These are phyloP conservation scores for Drosophila albomicans DNA, from an alignment of 1,140 invertebrate genomes.

Conservation along the genomic window DNA sequence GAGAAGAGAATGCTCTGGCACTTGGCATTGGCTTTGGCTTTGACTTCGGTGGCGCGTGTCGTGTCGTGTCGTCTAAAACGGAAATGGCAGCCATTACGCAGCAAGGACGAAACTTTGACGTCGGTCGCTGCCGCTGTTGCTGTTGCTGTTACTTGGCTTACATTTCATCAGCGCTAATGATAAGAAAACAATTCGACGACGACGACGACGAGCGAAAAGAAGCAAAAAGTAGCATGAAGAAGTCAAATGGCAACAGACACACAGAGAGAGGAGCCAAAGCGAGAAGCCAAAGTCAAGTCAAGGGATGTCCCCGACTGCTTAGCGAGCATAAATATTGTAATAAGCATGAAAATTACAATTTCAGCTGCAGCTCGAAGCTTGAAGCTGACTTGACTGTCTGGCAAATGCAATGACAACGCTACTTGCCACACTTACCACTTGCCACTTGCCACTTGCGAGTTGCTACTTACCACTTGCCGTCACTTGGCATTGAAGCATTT, in stretches of 20 bases:
- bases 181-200: conserved; percentile 63
- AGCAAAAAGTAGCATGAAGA: conserved; percentile 9
- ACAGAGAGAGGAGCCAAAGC: too few species aligned
- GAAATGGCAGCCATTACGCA: conserved; percentile 62
- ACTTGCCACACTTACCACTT: conserved; percentile 37
- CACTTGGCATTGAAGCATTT: conserved; percentile 63
- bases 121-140: conserved; percentile 5
- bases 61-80: conserved; percentile 46
- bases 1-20: background rate
- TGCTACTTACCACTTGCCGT: conserved; percentile 34
- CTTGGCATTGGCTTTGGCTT: conserved; percentile 34
- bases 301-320: conserved; percentile 45
- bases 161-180: conserved; percentile 66
- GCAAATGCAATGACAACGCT: conserved; percentile 37
- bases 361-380: conserved; percentile 42
- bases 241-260: conserved; percentile 44
- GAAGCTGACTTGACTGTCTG: conserved; percentile 40
- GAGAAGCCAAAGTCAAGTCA: conserved; percentile 29
- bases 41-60: conserved; percentile 40
- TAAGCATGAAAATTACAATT: conserved; percentile 76
- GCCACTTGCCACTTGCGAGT: conserved; percentile 36
- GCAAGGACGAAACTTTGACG: conserved; percentile 55
- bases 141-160: conserved; percentile 45
- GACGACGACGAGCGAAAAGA: conserved; percentile 13
- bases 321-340: conserved; percentile 71